Base-by-base conservation (phyloP, 1,140 invertebrate species). In the Drosophila leontia region DNA sequence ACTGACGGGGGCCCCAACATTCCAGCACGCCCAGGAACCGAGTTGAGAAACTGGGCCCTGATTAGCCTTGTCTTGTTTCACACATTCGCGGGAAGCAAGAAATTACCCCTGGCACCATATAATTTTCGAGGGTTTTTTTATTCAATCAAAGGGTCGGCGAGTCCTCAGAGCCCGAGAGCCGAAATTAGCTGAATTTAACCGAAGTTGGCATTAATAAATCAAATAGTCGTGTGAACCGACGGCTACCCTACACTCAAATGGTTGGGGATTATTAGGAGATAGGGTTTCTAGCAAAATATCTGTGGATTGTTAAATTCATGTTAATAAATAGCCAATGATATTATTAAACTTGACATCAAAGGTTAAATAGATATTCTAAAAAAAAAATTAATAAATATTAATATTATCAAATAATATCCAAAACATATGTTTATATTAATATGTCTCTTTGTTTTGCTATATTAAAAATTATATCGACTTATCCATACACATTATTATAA, bases 181-280 rank as follows among this genome's bases (percentile, higher is more conserved):
- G 61, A 68, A 69, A 41, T 63, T 32, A 51, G 50, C 44, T 47
- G 61, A 68, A 69, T 44, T 63, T 32, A 34, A 13, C 23, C 64
- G 34, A 61, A 61, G 50, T 75, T 79, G 42, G 61, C 78, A 82
- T 90, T 91, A 85, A 90, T 90, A 90, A 90, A 90, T 90, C 86
- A 90, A 90, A 90, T 80, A 90, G 62, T 85, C 86, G 86, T 90
- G 85, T 86, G 85, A 90, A 91, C 58, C 65, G 75, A 65, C 56
- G 57, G 17, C 62, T 63, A 26, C 85, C 13, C 81, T 88, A 75
- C 74, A 53, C n/a, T n/a, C 26, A 8, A 71, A 26, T 32, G 42
- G 29, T 11, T 39, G 7, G 35, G 81, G 85, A 12, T 60, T 72
- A 64, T 76, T 13, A 29, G n/a, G 19, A 56, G 37, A n/a, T 39